phyloP scores from a whole-genome alignment of 1,140 invertebrate species.

The Drosophila biarmipes region DNA sequence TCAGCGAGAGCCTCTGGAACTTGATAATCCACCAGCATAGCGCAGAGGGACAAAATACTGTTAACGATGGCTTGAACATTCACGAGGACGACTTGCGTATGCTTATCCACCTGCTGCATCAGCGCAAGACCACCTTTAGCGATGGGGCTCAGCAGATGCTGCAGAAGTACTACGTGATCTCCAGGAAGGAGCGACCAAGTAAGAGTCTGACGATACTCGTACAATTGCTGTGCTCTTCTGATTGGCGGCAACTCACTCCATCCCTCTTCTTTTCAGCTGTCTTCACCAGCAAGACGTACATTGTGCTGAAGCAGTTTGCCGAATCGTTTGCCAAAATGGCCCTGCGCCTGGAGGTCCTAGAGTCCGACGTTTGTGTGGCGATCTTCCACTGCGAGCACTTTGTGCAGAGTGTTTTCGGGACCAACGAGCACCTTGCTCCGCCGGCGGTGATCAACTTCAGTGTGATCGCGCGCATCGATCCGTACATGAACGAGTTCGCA shows the following conservation, averaged over 20 bases:
- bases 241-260: slow-evolving; percentile 14
- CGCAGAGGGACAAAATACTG: neutral
- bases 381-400: slow-evolving; percentile 76
- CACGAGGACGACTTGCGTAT: slow-evolving; percentile 55
- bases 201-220: neutral
- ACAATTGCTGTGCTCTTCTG: slow-evolving; percentile 3
- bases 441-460: slow-evolving; percentile 44
- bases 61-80: slow-evolving; percentile 52
- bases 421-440: slow-evolving; percentile 34
- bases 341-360: slow-evolving; percentile 63
- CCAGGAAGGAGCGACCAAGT: slow-evolving; percentile 63
- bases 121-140: slow-evolving; percentile 47
- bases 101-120: slow-evolving; percentile 55
- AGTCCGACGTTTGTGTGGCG: slow-evolving; percentile 61
- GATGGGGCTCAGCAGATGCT: slow-evolving; percentile 52
- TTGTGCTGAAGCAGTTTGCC: slow-evolving; percentile 72
- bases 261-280: slow-evolving; percentile 45
- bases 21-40: slow-evolving; percentile 44
- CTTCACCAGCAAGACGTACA: slow-evolving; percentile 69
- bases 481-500: slow-evolving; percentile 62
- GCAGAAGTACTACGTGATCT: slow-evolving; percentile 71
- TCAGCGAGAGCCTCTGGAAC: slow-evolving; percentile 46
- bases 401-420: slow-evolving; percentile 59
- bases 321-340: slow-evolving; percentile 77
- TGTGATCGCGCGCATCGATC: slow-evolving; percentile 59